Conservation (phyloP, 2,797 vertebrate genomes). For the Neoniphon sammara region DNA sequence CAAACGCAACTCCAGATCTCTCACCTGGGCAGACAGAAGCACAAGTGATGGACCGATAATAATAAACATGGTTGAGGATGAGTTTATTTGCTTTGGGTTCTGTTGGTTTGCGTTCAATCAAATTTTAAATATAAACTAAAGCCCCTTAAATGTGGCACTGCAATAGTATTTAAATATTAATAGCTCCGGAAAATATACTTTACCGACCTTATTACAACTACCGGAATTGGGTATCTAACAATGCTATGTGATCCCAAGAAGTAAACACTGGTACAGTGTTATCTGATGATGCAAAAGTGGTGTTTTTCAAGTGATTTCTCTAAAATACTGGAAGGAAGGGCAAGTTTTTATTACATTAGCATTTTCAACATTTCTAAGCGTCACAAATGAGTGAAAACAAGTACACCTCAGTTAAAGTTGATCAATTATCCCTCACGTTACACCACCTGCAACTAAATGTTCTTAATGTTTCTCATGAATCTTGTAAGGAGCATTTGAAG, state of each 20-base stretch:
- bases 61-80: neutral
- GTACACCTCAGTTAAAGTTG: too few relatives aligned
- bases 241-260: neutral
- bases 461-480: neutral
- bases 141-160: too few relatives aligned
- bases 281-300: neutral
- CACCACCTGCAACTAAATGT: neutral
- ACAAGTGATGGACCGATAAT: neutral
- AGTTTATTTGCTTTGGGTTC: neutral
- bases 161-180: too few relatives aligned
- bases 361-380: neutral
- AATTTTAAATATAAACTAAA: too few relatives aligned
- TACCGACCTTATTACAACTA: too few relatives aligned
- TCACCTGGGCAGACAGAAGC: constrained; percentile 68
- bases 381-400: too few relatives aligned
- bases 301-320: neutral
- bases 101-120: neutral
- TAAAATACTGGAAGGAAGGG: neutral
- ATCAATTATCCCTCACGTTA: neutral
- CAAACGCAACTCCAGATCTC: constrained; percentile 80
- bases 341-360: neutral
- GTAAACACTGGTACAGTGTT: neutral
- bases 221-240: too few relatives aligned
- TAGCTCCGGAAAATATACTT: too few relatives aligned
- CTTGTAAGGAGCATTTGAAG: neutral